Base-by-base conservation (phyloP, 2,888 invertebrate species). In the Acleris laterana region DNA sequence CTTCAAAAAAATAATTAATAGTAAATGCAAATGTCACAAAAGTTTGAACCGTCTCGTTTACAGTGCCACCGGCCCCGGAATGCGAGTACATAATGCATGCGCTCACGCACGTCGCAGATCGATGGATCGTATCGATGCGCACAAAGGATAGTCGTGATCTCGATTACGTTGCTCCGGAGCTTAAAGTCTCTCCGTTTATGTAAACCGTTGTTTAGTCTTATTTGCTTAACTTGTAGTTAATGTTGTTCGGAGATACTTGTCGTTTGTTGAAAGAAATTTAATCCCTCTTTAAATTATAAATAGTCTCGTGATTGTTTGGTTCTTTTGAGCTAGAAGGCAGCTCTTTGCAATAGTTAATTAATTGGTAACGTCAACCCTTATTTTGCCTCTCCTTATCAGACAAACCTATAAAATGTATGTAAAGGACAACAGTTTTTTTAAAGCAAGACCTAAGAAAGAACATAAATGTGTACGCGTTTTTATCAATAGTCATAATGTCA, bases 61-160 rank as follows among this genome's bases (percentile, higher is more conserved):
- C 38, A 38, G 70, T 50, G 19, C 59, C 59, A 60, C 72, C 82
- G 70, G 67, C 70, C 72, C 73, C 79, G 78, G 81, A 83, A 89
- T 87, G 87, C 80, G 77, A 77, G 85, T 81, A 81, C 83, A 87
- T 89, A 89, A 91, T 89, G 81, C 90, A 90, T 90, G 91, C 90
- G 86, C 85, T 84, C 87, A 85, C 87, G 85, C 86, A 87, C 85
- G 84, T 74, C 79, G 83, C 83, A 83, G 90, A 90, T 90, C 89
- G 91, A 90, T 88, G 87, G 88, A 88, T 89, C 85, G 87, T 87
- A 88, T 89, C 89, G 88, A 89, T 87, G 84, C 81, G 80, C 82
- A 87, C 87, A 87, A 88, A 87, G 88, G 84, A 87, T 88, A 87
- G 84, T 90, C 90, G 89, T 90, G 91, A 90, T 90, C 89, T 86